Percentiles rank a stretch among this genome's conserved stretches.
These are phyloP conservation scores for Nilaparvata lugens DNA, from an alignment of 1,140 invertebrate genomes.

Conservation along the genomic window DNA sequence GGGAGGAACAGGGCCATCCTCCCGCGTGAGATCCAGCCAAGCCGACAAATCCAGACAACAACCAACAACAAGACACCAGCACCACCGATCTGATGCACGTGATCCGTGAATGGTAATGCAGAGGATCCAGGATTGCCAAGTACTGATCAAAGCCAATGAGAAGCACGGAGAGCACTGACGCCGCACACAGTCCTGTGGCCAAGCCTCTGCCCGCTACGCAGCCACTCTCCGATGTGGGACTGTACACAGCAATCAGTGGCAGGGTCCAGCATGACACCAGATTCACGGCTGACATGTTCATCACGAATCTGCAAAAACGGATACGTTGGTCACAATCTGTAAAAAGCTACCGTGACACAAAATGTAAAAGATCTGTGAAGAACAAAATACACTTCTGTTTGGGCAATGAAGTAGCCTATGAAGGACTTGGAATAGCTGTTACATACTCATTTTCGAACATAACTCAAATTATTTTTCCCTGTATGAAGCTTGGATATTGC, in stretches of 20 bases:
- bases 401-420: neutral
- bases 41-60: constrained; percentile 47
- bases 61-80: constrained; percentile 57
- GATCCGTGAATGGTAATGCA: constrained; percentile 68
- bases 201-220: constrained; percentile 42
- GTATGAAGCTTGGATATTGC: no score
- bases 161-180: constrained; percentile 57
- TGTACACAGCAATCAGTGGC: constrained; percentile 37
- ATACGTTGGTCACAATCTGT: neutral
- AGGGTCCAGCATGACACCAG: constrained; percentile 48
- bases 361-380: neutral
- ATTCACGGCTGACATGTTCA: constrained; percentile 56
- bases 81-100: constrained; percentile 58
- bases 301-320: constrained; percentile 47
- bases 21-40: constrained; percentile 27
- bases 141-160: constrained; percentile 80
- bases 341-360: neutral
- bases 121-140: constrained; percentile 74
- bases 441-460: no score
- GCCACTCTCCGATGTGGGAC: neutral
- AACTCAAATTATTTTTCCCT: neutral
- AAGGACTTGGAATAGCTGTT: no score
- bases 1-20: neutral
- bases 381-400: no score
- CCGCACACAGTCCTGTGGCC: constrained; percentile 42